Percentiles rank a stretch among this genome's conserved stretches.
Evolutionary conservation across 2,113 vertebrate species (phyloP).

Genomic region (Orthonyx spaldingii): DNA sequence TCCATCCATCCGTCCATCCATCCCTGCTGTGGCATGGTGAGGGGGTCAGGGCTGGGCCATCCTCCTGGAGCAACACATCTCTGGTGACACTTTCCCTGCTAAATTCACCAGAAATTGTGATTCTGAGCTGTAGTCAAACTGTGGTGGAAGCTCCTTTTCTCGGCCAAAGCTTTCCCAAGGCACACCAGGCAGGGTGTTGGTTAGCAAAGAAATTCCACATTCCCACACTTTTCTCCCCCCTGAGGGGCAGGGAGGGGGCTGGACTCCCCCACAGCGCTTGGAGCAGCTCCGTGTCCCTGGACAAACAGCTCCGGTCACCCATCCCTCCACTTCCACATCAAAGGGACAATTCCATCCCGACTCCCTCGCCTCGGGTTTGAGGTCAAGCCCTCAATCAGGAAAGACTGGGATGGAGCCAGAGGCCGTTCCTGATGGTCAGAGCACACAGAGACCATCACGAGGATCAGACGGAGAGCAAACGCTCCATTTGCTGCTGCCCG

Average conservation of each 20-base stretch:
- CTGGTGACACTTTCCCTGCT: background rate
- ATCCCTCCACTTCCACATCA: background rate
- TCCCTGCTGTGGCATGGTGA: background rate
- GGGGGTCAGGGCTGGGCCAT: rapidly evolving
- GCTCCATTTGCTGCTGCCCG: background rate
- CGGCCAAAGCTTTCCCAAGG: background rate
- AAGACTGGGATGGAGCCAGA: background rate
- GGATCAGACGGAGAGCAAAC: rapidly evolving
- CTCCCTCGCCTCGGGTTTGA: background rate
- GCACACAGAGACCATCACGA: background rate
- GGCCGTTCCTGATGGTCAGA: background rate
- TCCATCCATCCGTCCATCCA: background rate
- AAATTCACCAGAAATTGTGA: background rate
- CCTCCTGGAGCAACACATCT: too few species aligned
- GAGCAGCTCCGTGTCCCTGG: background rate
- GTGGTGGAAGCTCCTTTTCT: rapidly evolving
- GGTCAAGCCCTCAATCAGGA: background rate
- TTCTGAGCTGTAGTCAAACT: background rate
- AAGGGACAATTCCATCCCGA: background rate
- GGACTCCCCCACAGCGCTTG: background rate
- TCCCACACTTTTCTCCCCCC: background rate
- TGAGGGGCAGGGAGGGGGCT: background rate
- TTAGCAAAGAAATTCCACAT: background rate
- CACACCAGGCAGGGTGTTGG: background rate
- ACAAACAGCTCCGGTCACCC: background rate